Conservation (phyloP, 2,113 vertebrate genomes). For the Aplodontia rufa region DNA sequence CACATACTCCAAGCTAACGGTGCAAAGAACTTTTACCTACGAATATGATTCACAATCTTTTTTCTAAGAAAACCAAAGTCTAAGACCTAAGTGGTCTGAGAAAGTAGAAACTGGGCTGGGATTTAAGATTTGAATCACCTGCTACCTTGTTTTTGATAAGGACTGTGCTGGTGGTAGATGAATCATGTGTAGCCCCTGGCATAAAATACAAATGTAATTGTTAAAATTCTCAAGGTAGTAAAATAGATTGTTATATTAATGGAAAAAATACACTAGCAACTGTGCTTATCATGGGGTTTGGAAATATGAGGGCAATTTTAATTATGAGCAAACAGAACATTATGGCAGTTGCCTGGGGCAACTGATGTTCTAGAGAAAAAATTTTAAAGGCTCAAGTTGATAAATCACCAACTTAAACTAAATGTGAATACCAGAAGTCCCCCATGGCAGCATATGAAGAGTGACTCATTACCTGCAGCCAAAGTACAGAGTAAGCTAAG, state of each 20-base stretch:
- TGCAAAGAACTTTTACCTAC: not conserved
- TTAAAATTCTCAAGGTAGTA: not conserved
- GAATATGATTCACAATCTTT: not conserved
- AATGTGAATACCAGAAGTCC: not conserved
- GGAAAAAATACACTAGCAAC: not conserved
- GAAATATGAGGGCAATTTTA: not conserved
- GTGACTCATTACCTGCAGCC: not conserved
- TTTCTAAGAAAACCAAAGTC: not conserved
- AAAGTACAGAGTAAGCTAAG: not conserved
- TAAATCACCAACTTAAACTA: not conserved
- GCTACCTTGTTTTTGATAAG: not conserved
- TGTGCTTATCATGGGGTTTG: not conserved
- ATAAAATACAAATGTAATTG: not conserved
- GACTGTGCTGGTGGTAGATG: not conserved
- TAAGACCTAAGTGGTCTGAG: not conserved
- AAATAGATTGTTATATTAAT: not conserved
- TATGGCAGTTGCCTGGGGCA: not conserved
- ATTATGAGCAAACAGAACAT: not conserved
- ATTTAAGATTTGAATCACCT: not conserved
- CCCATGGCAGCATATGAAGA: not conserved
- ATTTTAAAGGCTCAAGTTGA: not conserved
- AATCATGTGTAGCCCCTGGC: not conserved
- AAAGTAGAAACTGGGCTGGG: not conserved
- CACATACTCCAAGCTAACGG: not conserved
- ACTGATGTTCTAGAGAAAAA: not conserved